Percentiles rank a stretch among this genome's conserved stretches.
Evolutionary conservation across 1,140 invertebrate species (phyloP).

Genomic region (Thalassaphorura encarpata): DNA sequence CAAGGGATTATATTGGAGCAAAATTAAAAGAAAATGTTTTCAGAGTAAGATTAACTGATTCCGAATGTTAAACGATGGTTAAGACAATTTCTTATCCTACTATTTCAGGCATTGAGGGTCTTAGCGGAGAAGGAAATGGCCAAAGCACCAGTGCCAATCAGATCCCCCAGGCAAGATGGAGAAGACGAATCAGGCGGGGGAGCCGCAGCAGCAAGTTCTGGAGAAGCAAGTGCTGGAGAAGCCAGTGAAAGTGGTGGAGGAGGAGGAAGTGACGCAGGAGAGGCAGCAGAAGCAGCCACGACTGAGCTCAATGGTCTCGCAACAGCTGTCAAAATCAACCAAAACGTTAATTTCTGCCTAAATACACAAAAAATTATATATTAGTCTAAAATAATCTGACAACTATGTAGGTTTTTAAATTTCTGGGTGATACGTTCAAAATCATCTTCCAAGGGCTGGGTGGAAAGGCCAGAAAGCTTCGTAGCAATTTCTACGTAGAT

Average conservation of each 20-base stretch:
- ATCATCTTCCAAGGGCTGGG: too few relatives aligned
- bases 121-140: conserved; percentile 25
- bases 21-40: conserved; percentile 30
- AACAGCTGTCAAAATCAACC: too few relatives aligned
- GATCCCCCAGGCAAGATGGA: conserved; percentile 20
- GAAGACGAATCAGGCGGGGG: conserved; percentile 16
- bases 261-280: not conserved
- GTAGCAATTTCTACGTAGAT: too few relatives aligned
- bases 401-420: too few relatives aligned
- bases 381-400: too few relatives aligned
- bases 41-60: conserved; percentile 10
- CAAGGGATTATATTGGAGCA: conserved; percentile 21
- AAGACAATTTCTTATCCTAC: not conserved
- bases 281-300: too few relatives aligned
- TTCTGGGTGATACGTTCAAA: too few relatives aligned
- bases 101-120: conserved; percentile 16
- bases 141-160: conserved; percentile 3
- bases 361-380: too few relatives aligned
- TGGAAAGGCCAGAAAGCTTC: too few relatives aligned
- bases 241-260: conserved; percentile 4
- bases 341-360: too few relatives aligned
- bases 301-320: too few relatives aligned
- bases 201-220: not conserved
- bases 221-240: not conserved
- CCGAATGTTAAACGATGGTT: not conserved